A percentile compares a stretch with the other conserved stretches of the same genome.
These are phyloP conservation scores for Sus scrofa DNA, from an alignment of 2,113 vertebrate genomes.

Conservation along the genomic window T2T-Sscrofa CM000829.6:59157501-59158000, in stretches of 20 bases:
- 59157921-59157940: too few relatives aligned
- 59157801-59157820: background rate
- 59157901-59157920: too few relatives aligned
- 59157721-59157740: background rate
- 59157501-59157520: background rate
- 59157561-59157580: background rate
- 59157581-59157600: background rate
- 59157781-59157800: conserved; percentile 20
- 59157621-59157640: accelerated
- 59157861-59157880: too few relatives aligned
- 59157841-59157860: too few relatives aligned
- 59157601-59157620: background rate
- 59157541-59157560: background rate
- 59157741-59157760: background rate
- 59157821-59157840: too few relatives aligned
- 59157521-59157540: background rate
- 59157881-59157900: too few relatives aligned
- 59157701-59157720: background rate
- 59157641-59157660: background rate
- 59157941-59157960: too few relatives aligned
- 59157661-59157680: background rate
- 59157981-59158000: too few relatives aligned
- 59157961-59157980: too few relatives aligned
- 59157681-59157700: background rate
- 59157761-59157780: background rate